Base-by-base conservation (phyloP, 2,797 vertebrate genomes). In the Columba guinea region DNA sequence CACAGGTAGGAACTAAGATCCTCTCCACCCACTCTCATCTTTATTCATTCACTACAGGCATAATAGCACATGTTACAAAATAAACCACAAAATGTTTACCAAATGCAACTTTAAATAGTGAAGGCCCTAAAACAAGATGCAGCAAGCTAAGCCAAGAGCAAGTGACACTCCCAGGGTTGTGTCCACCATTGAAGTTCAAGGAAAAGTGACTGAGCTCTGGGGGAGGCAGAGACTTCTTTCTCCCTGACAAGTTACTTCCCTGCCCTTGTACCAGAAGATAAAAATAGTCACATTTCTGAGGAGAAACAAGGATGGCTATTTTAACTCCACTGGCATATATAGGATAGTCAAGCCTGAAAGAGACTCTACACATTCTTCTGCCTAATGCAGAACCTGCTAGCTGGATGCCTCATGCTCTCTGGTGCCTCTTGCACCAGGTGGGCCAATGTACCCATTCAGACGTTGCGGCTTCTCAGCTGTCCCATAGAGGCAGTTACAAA, bases 1-100 rank as follows among this genome's bases (percentile, higher is more conserved):
- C 77, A 74, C 39, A 82, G 51, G 27, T 44, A 49, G 51, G 46
- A 77, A 17, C 35, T 64, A 41, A 85, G 55, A 28, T 63, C 37
- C 41, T 67, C 53, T 68, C 68, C 63, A 64, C 68, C 23, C 39
- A 46, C 27, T 56, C 85, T 58, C 30, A 27, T 44, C 78, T 96
- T 96, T 96, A 93, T 93, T 96, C 35, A 46, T 77, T 94, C 68
- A 39, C 34, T 62, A 67, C 24, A 59, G 39, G 59, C 28, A 46
- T 35, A 28, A 55, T 17, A 76, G 39, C 24, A 2, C 68, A 9
- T 44, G 28, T 68, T 92, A 87, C 71, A 87, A 87, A 95, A 77
- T 62, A 83, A 93, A 68, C 59, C 22, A 73, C 4, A 4, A 56
- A 68, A 69, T 9, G 6, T 74, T 88, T 60, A 75, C 62, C 19